phyloP scores from a whole-genome alignment of 2,888 invertebrate genomes.

The Parnassius glacialis region DNA sequence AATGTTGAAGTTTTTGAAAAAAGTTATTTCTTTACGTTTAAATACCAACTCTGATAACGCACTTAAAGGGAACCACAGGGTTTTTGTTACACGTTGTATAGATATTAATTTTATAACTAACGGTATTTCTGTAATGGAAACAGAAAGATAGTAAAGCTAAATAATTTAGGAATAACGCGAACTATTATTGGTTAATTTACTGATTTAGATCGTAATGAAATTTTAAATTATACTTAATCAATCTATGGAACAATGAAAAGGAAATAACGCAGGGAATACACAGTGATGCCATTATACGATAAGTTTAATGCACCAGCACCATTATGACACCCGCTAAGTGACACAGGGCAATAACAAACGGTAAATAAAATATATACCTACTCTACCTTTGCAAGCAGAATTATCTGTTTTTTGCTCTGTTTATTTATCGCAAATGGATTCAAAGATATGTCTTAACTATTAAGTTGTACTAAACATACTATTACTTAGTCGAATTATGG shows the following conservation, averaged over 20 bases:
- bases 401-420: slow-evolving; percentile 2
- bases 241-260: slow-evolving; percentile 18
- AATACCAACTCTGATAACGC: no score
- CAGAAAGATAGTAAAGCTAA: no score
- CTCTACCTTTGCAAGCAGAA: slow-evolving; percentile 14
- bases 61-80: no score
- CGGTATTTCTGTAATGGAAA: no score
- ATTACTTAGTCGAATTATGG: slow-evolving; percentile 3
- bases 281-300: slow-evolving; percentile 21
- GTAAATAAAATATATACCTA: slow-evolving; percentile 20
- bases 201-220: no score
- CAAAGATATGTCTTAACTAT: slow-evolving; percentile 16
- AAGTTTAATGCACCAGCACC: slow-evolving; percentile 21
- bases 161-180: no score
- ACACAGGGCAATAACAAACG: slow-evolving; percentile 16
- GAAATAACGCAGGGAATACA: slow-evolving; percentile 9
- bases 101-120: no score
- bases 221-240: slow-evolving; percentile 2
- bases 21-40: no score
- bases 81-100: no score
- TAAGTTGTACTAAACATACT: slow-evolving; percentile 2
- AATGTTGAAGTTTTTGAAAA: no score
- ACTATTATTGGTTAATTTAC: no score
- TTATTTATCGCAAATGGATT: slow-evolving; percentile 20
- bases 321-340: slow-evolving; percentile 20